Evolutionary conservation across 2,888 invertebrate species (phyloP).

Genomic region (Papilio gigon): DNA sequence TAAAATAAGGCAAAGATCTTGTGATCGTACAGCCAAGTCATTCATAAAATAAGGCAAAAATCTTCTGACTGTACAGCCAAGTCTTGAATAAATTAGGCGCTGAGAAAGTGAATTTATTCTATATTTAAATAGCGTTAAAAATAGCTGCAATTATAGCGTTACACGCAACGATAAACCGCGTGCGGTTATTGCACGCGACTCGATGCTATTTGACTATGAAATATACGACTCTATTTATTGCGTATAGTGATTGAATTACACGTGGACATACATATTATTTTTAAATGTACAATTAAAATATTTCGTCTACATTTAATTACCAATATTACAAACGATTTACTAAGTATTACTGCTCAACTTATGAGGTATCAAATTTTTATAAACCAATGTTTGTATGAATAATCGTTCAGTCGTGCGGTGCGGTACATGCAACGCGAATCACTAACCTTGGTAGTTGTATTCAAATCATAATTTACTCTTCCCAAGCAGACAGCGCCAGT

Average conservation of each 20-base stretch:
- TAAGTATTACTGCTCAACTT: not conserved
- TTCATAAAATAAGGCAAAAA: conserved; percentile 25
- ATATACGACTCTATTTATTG: conserved; percentile 9
- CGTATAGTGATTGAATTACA: not conserved
- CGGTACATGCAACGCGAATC: not conserved
- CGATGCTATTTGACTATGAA: conserved; percentile 11
- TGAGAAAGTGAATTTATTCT: conserved; percentile 24
- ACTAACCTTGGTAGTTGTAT: conserved; percentile 32
- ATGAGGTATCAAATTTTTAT: not conserved
- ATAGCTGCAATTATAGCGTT: conserved; percentile 24
- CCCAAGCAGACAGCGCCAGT: conserved; percentile 35
- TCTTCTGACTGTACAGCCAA: not conserved
- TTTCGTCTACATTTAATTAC: not conserved
- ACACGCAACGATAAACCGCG: conserved; percentile 21
- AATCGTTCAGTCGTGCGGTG: not conserved
- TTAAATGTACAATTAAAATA: not conserved
- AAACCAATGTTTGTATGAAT: not conserved
- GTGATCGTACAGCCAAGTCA: not conserved
- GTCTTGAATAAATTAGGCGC: not conserved
- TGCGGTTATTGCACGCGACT: conserved; percentile 14
- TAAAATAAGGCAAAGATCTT: conserved; percentile 21
- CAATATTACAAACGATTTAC: not conserved
- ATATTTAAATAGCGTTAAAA: conserved; percentile 28
- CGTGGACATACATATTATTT: not conserved
- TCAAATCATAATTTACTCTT: conserved; percentile 38